phyloP scores from a whole-genome alignment of 1,140 invertebrate genomes.

The Pogonomyrmex barbatus region DNA sequence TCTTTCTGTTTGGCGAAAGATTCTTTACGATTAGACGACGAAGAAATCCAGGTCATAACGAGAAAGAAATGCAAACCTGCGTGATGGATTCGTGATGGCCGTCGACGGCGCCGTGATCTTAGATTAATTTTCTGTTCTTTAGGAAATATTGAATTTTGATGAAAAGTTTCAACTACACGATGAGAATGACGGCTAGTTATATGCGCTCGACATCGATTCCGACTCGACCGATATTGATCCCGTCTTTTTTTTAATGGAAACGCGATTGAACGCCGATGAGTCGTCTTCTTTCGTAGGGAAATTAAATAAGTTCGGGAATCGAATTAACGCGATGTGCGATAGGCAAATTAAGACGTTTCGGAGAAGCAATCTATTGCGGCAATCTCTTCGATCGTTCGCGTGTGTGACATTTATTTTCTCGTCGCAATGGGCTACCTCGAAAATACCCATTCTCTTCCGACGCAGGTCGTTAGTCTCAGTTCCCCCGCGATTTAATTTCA shows the following conservation, averaged over 20 bases:
- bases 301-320: neutral
- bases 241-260: neutral
- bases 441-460: slow-evolving; percentile 11
- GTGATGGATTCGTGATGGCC: slow-evolving; percentile 29
- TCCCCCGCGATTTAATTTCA: slow-evolving; percentile 23
- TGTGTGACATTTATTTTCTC: slow-evolving; percentile 16
- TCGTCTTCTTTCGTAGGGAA: neutral
- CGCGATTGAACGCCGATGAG: too few species aligned
- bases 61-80: slow-evolving; percentile 19
- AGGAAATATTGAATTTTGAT: slow-evolving; percentile 49
- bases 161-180: slow-evolving; percentile 6
- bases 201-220: neutral
- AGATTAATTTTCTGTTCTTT: slow-evolving; percentile 31
- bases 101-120: slow-evolving; percentile 26
- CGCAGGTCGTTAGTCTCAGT: slow-evolving; percentile 32
- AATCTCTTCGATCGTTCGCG: neutral
- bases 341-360: slow-evolving; percentile 13
- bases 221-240: neutral
- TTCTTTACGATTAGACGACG: slow-evolving; percentile 50
- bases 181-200: too few species aligned
- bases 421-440: neutral
- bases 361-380: neutral
- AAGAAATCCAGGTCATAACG: slow-evolving; percentile 24
- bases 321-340: neutral
- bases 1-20: slow-evolving; percentile 42